Evolutionary conservation across 2,888 invertebrate genomes (phyloP).

Genomic region (Arctia plantaginis): DNA sequence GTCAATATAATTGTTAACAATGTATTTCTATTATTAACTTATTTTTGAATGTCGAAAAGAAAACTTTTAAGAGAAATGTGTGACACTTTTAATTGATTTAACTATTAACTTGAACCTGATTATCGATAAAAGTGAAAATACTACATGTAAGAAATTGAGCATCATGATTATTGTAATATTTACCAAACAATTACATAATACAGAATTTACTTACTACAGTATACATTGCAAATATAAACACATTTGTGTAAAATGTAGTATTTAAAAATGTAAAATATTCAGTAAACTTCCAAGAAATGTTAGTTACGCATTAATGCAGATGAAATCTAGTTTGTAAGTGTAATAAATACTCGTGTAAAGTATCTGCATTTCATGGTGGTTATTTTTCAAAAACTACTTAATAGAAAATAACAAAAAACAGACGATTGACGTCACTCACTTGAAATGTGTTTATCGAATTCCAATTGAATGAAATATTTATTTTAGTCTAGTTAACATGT

Average conservation of each 20-base stretch:
- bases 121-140: background rate
- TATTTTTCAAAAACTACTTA: conserved; percentile 9
- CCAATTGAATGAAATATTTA: conserved; percentile 8
- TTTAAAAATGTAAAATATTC: background rate
- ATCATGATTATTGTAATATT: background rate
- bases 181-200: background rate
- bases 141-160: background rate
- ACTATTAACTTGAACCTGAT: background rate
- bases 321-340: background rate
- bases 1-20: background rate
- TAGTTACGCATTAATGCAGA: background rate
- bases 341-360: conserved; percentile 7
- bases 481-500: background rate
- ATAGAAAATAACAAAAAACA: conserved; percentile 14
- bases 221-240: background rate
- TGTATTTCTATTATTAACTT: background rate
- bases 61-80: no score
- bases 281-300: background rate
- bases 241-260: background rate
- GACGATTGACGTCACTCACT: conserved; percentile 2
- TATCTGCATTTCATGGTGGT: background rate
- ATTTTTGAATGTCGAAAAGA: background rate
- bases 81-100: background rate
- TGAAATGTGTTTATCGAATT: conserved; percentile 4
- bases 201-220: background rate